Conservation (phyloP, 2,888 invertebrate genomes). For the Xylocampa areola region DNA sequence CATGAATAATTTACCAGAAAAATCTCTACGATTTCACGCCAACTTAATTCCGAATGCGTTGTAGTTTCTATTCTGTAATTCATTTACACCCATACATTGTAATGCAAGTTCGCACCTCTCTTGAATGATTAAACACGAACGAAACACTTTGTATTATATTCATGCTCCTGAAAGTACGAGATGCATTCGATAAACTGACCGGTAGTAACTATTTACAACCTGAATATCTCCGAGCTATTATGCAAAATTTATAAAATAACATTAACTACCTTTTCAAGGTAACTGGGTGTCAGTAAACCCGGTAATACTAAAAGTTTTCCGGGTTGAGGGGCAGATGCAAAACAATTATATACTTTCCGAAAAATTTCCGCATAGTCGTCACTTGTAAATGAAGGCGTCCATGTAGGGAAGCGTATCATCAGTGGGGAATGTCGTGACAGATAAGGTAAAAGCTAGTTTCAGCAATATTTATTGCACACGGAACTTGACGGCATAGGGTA, state of each 20-base stretch:
- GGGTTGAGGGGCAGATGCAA: constrained; percentile 45
- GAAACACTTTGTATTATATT: constrained; percentile 47
- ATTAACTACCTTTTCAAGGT: constrained; percentile 63
- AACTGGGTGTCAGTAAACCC: constrained; percentile 67
- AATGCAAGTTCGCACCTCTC: constrained; percentile 71
- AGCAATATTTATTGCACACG: constrained; percentile 48
- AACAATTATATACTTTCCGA: constrained; percentile 44
- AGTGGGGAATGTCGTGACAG: constrained; percentile 39
- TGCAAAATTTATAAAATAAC: constrained; percentile 13
- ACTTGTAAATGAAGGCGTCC: constrained; percentile 26
- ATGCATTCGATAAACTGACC: constrained; percentile 25
- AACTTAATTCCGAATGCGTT: constrained; percentile 87
- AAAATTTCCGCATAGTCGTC: constrained; percentile 47
- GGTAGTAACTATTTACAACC: constrained; percentile 10
- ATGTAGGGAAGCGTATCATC: constrained; percentile 42
- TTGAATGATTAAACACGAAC: constrained; percentile 63
- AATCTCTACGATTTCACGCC: constrained; percentile 89
- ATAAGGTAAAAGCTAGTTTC: constrained; percentile 35
- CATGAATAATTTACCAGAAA: constrained; percentile 90
- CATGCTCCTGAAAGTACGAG: constrained; percentile 33
- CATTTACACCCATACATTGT: constrained; percentile 79
- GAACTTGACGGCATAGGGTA: constrained; percentile 44
- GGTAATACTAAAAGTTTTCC: constrained; percentile 55
- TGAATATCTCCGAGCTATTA: constrained; percentile 2
- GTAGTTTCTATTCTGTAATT: constrained; percentile 87